Percentiles rank a stretch among this genome's conserved stretches.
These are phyloP conservation scores for Bombycilla garrulus DNA, from an alignment of 2,113 vertebrate species.

Conservation along the genomic window DNA sequence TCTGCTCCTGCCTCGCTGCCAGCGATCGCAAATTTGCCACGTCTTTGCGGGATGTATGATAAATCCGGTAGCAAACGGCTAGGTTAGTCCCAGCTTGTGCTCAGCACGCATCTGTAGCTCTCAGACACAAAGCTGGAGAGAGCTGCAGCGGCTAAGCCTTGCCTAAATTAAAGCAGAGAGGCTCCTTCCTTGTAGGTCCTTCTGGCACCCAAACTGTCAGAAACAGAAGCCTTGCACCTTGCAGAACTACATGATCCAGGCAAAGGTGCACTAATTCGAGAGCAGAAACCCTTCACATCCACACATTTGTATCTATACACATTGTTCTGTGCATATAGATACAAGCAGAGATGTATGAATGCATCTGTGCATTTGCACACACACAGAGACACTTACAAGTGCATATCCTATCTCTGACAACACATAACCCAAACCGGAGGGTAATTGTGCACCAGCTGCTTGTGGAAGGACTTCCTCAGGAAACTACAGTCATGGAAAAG, in stretches of 20 bases:
- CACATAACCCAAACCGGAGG: background rate
- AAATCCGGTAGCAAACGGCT: slow-evolving; percentile 1
- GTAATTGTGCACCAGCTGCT: background rate
- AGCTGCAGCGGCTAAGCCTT: background rate
- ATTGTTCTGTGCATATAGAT: accelerated
- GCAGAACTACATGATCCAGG: background rate
- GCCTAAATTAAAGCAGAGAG: background rate
- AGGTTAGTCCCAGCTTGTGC: background rate
- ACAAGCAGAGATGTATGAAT: background rate
- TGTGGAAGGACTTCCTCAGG: background rate
- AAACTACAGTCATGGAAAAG: background rate
- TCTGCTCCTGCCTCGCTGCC: slow-evolving; percentile 20
- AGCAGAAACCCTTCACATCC: background rate
- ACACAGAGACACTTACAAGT: background rate
- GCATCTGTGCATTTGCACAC: background rate
- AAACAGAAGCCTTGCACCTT: background rate
- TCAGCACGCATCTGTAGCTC: slow-evolving; percentile 9
- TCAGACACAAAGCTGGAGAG: slow-evolving; percentile 57
- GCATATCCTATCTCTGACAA: background rate
- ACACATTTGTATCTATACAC: accelerated
- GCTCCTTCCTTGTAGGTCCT: background rate
- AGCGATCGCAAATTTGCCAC: slow-evolving; percentile 24
- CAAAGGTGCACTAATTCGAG: background rate
- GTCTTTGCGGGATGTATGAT: slow-evolving; percentile 15
- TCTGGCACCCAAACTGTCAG: background rate